A percentile compares a stretch with the other conserved stretches of the same genome.
Evolutionary conservation across 1,140 invertebrate genomes (phyloP).

Genomic region (Drosophila novamexicana): DNA sequence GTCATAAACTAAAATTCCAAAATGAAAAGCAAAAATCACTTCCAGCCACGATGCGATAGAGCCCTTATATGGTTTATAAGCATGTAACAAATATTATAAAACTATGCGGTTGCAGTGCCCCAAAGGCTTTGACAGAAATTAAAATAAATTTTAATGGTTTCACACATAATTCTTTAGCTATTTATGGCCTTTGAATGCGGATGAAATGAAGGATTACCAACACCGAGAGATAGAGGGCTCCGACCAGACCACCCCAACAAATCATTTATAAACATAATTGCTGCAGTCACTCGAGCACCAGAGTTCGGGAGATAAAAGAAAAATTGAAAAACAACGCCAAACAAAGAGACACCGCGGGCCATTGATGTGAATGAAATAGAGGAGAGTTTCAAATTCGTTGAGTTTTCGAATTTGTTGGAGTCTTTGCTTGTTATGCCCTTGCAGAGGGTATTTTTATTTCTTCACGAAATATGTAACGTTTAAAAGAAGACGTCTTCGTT

Average conservation of each 20-base stretch:
- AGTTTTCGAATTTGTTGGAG: slow-evolving; percentile 2
- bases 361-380: slow-evolving; percentile 49
- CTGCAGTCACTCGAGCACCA: slow-evolving; percentile 49
- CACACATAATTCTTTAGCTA: slow-evolving; percentile 67
- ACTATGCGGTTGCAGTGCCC: slow-evolving; percentile 31
- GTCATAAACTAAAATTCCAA: slow-evolving; percentile 57
- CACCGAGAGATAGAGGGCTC: background rate
- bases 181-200: slow-evolving; percentile 43
- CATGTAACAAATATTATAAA: slow-evolving; percentile 18
- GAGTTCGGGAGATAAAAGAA: slow-evolving; percentile 20
- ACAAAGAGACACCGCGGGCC: slow-evolving; percentile 66
- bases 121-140: slow-evolving; percentile 62
- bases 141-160: slow-evolving; percentile 68
- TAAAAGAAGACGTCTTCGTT: too few relatives aligned
- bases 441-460: background rate
- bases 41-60: background rate
- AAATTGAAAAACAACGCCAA: slow-evolving; percentile 30
- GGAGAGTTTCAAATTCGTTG: slow-evolving; percentile 22
- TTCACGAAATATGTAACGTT: too few relatives aligned
- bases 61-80: background rate
- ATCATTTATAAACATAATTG: slow-evolving; percentile 79
- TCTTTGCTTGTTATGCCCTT: background rate
- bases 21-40: slow-evolving; percentile 30
- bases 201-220: slow-evolving; percentile 66
- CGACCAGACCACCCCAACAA: slow-evolving; percentile 72